These are phyloP conservation scores for Myzus persicae DNA, from an alignment of 1,140 invertebrate species.

Conservation along the genomic window DNA sequence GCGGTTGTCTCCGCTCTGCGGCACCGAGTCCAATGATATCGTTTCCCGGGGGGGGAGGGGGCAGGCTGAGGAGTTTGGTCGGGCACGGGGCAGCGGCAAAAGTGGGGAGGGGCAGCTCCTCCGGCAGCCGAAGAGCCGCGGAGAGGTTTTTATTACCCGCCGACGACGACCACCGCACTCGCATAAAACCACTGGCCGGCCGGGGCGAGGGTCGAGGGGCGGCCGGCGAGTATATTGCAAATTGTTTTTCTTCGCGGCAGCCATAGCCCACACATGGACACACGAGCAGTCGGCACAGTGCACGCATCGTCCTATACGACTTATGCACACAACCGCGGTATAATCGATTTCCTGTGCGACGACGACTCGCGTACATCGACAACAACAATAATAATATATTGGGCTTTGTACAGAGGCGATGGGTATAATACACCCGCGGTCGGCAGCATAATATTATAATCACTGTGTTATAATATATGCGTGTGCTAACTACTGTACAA, in stretches of 20 bases:
- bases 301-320: neutral
- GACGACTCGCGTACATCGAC: neutral
- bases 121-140: neutral
- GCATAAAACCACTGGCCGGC: neutral
- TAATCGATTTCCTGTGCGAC: slow-evolving; percentile 2
- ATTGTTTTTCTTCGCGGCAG: slow-evolving; percentile 11
- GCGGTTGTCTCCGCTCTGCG: neutral
- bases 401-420: too few relatives aligned
- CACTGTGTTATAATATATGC: too few relatives aligned
- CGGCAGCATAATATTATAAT: neutral
- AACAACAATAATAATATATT: neutral
- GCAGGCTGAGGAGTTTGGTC: neutral
- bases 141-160: slow-evolving; percentile 46
- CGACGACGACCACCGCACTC: neutral
- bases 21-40: neutral
- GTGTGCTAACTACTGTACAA: too few relatives aligned
- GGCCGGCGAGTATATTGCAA: slow-evolving; percentile 24
- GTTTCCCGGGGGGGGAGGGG: neutral
- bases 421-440: neutral
- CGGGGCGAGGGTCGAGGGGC: neutral
- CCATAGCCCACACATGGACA: neutral
- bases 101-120: neutral
- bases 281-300: neutral
- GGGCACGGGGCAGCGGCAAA: too few relatives aligned
- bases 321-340: neutral